Percentiles rank a stretch among this genome's conserved stretches.
Conservation (phyloP, 2,113 vertebrate genomes). For the Ammodytes marinus region DNA sequence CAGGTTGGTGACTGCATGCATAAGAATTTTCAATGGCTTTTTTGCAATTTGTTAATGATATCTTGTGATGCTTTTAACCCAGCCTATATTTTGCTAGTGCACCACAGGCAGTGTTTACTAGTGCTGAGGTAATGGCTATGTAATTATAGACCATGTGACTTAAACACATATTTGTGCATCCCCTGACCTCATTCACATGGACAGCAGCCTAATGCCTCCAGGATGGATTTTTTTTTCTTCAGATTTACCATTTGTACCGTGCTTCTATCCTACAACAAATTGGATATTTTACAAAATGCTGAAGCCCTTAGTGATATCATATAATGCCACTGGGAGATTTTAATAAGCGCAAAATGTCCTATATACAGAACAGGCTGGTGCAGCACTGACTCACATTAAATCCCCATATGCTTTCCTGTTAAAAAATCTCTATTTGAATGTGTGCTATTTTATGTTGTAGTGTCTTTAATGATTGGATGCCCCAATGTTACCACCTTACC, state of each 20-base stretch:
- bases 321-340: background rate
- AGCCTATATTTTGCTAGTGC: slow-evolving; percentile 1
- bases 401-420: slow-evolving; percentile 6
- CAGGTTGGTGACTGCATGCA: background rate
- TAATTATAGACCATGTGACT: slow-evolving; percentile 25
- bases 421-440: slow-evolving; percentile 27
- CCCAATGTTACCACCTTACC: too few relatives aligned
- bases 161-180: slow-evolving; percentile 31
- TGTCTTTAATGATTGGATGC: too few relatives aligned
- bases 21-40: background rate
- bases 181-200: slow-evolving; percentile 18
- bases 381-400: background rate
- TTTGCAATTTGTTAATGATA: slow-evolving; percentile 19
- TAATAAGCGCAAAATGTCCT: background rate
- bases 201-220: background rate
- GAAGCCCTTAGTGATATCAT: background rate
- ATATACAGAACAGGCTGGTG: background rate
- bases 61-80: background rate
- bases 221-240: background rate
- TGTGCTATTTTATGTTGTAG: too few relatives aligned
- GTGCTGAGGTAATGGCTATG: background rate
- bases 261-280: background rate
- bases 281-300: background rate
- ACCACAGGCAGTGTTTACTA: slow-evolving; percentile 43
- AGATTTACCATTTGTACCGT: background rate